Evolutionary conservation across 2,888 invertebrate genomes (phyloP).

Genomic region (Gymnoscelis rufifasciata): DNA sequence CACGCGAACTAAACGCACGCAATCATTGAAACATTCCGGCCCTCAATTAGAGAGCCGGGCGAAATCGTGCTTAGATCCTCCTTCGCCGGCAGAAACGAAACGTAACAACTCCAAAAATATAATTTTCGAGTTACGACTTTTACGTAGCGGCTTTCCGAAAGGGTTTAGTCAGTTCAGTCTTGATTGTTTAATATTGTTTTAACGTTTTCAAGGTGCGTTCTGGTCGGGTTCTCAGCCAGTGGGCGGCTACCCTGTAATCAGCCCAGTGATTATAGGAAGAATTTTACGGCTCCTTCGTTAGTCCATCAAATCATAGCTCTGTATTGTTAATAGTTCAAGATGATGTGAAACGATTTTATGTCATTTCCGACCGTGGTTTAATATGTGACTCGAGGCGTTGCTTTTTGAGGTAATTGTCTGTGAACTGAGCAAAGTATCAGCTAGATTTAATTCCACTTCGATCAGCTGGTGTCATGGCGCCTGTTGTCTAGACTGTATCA

Average conservation of each 20-base stretch:
- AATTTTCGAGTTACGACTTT: constrained; percentile 29
- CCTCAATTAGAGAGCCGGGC: constrained; percentile 49
- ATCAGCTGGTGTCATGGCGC: constrained; percentile 40
- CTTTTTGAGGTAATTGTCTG: constrained; percentile 57
- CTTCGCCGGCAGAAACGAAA: constrained; percentile 33
- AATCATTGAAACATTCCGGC: constrained; percentile 42
- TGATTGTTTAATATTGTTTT: constrained; percentile 44
- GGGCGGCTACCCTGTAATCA: constrained; percentile 75
- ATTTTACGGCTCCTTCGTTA: constrained; percentile 72
- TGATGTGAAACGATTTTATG: constrained; percentile 59
- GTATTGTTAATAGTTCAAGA: constrained; percentile 52
- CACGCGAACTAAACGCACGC: constrained; percentile 48
- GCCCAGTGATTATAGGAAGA: constrained; percentile 64
- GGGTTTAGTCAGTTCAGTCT: constrained; percentile 20
- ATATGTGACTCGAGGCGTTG: constrained; percentile 33
- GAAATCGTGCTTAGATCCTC: constrained; percentile 46
- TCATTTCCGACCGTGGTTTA: constrained; percentile 51
- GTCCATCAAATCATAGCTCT: constrained; percentile 71
- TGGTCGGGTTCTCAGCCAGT: constrained; percentile 50
- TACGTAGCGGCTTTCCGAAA: constrained; percentile 19
- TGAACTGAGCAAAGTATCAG: constrained; percentile 37
- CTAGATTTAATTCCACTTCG: constrained; percentile 20
- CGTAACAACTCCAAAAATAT: constrained; percentile 31
- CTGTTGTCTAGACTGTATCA: constrained; percentile 34
- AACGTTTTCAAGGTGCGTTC: constrained; percentile 36